Evolutionary conservation across 2,888 invertebrate genomes (phyloP), one percentile per base, ranked within the genome.

Genomic region (Psylliodes chrysocephalus): DNA sequence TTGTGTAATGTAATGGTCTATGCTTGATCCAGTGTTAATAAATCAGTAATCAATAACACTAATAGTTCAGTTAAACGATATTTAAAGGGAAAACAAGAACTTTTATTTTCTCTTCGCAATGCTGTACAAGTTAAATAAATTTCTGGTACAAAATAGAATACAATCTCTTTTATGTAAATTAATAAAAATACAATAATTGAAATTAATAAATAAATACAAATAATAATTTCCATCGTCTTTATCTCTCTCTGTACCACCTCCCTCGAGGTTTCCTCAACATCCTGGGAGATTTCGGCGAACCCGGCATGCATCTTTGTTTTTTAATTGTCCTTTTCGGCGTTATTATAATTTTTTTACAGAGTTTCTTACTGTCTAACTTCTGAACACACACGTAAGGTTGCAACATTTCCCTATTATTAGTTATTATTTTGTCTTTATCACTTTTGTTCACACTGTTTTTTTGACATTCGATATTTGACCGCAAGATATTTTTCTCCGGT

Each of bases 331-430:
- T 67, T 61, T 73, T 73, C 12, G 64, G 65, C 53, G 65, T 54
- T 17, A 46, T 56, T 44, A 62, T 59, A 44, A 57, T 22, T 46
- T 67, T 64, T 54, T 66, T 70, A 25, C 56, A 62, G 14, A 64
- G 49, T 35, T 64, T 70, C 46, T 81, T 81, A 69, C 80, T 82
- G 67, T 89, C 88, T 71, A 90, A 86, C 68, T 90, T 87, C 77
- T 88, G 87, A 70, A 90, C 89, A 8, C 88, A 84, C 71, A 90
- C 90, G 64, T 88, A 87, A 0, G 90, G 90, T 78, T 90, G 89
- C 76, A 88, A 84, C 59, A 75, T 76, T 59, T 72, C 77, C 70
- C 79, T 79, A 30, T 78, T 77, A n/a, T 74, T 77, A 64, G 77
- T 77, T 15, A 75, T 71, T 49, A 64, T 28, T 44, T 57, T 47